Base-by-base conservation (phyloP, 2,888 invertebrate species). In the Pandemis cinnamomeana region DNA sequence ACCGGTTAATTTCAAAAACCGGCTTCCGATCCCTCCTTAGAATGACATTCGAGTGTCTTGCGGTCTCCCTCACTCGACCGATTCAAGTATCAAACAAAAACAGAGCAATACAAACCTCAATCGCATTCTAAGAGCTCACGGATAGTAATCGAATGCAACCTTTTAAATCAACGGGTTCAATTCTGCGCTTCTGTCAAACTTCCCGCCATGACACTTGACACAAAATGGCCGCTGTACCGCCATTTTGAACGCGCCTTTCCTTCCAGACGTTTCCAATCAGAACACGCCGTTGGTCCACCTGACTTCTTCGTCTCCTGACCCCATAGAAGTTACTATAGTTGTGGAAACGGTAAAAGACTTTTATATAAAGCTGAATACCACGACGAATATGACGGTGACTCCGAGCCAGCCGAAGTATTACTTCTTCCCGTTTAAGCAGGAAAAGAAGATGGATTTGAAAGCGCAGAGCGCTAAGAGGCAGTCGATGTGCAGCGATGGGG, bases 231-330 rank as follows among this genome's bases (percentile, higher is more conserved):
- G 55, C n/a, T 3, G 15, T 0, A 0, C 13, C 41, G 36, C 41
- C 46, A 63, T 48, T 27, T 53, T 27, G 41, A 62, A 13, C 0
- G 20, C 42, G 4, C 2, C 5, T 36, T 46, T 70, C 71, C 62
- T 89, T 88, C 0, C 88, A 93, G 94, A 93, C 61, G 78, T 91
- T 6, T 83, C 90, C 2, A 79, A 87, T 0, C 81, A 90, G 62
- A 94, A 94, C 80, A 95, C 96, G 1, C 95, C 95, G 51, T 95
- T 96, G 13, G 95, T 96, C 0, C 96, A 96, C 67, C 87, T 97
- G n/a, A 96, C 96, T 0, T 96, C 97, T 0, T 95, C 96, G 0
- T 96, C 96, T 7, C 87, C 89, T 0, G 86, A 84, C 0, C 93
- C 95, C 10, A 94, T 96, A 27, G 86, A 87, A n/a, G 96, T 96